These are phyloP conservation scores for Diachasma alloeum DNA, from an alignment of 1,140 invertebrate species.

Conservation along the genomic window DNA sequence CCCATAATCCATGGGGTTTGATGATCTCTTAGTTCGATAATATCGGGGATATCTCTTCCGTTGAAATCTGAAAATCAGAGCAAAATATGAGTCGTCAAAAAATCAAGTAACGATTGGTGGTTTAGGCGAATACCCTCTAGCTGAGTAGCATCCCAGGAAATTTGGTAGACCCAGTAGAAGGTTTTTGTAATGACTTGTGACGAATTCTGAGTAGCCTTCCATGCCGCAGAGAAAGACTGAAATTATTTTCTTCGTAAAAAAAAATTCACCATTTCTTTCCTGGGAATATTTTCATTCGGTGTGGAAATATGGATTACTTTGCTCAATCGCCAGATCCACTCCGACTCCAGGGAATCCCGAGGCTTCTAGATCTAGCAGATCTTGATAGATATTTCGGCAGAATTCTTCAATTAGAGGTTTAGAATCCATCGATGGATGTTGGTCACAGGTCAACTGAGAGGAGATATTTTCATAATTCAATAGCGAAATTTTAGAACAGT, in stretches of 20 bases:
- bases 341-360: constrained; percentile 42
- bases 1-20: constrained; percentile 44
- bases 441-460: constrained; percentile 42
- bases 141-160: constrained; percentile 46
- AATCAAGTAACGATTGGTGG: background rate
- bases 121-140: constrained; percentile 34
- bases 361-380: constrained; percentile 45
- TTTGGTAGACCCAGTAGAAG: constrained; percentile 47
- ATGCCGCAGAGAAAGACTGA: constrained; percentile 58
- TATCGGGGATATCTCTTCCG: background rate
- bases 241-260: constrained; percentile 11
- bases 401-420: constrained; percentile 39
- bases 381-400: constrained; percentile 49
- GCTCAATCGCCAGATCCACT: constrained; percentile 53
- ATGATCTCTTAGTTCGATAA: constrained; percentile 31
- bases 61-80: background rate
- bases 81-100: background rate
- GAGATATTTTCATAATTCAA: no score
- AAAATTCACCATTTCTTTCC: background rate
- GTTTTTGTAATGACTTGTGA: constrained; percentile 42
- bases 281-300: background rate
- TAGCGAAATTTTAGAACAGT: no score
- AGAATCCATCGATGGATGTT: background rate
- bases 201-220: constrained; percentile 55
- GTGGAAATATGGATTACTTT: constrained; percentile 41